phyloP scores from a whole-genome alignment of 1,140 invertebrate species.

The Anadara kagoshimensis region DNA sequence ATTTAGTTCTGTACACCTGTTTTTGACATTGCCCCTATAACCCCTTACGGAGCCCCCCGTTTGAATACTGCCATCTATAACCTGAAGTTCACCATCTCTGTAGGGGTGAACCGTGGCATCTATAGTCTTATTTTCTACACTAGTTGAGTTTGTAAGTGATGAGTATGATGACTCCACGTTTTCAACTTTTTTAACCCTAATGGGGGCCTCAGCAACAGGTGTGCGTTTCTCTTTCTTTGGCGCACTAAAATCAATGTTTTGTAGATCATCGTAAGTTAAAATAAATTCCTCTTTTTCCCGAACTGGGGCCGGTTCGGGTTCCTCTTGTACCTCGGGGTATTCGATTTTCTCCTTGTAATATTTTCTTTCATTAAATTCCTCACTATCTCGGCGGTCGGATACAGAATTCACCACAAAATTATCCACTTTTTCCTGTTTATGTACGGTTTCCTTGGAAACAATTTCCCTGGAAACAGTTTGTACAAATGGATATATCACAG shows the following conservation, averaged over 20 bases:
- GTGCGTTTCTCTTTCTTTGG: slow-evolving; percentile 30
- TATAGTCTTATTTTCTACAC: background rate
- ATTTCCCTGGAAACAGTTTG: background rate
- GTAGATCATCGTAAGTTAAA: slow-evolving; percentile 60
- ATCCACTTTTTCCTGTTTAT: background rate
- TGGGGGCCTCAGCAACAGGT: background rate
- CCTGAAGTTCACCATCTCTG: background rate
- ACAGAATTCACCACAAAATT: background rate
- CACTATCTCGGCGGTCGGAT: background rate
- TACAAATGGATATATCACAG: slow-evolving; percentile 42
- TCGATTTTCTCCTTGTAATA: too few relatives aligned
- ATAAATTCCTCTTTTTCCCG: slow-evolving; percentile 71
- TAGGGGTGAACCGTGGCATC: slow-evolving; percentile 8
- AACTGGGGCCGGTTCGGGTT: slow-evolving; percentile 40
- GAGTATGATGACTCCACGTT: background rate
- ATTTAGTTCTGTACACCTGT: slow-evolving; percentile 48
- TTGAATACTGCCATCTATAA: slow-evolving; percentile 11
- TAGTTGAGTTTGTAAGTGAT: background rate
- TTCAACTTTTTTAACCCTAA: slow-evolving; percentile 1
- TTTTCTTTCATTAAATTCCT: too few relatives aligned
- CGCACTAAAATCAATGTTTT: slow-evolving; percentile 57
- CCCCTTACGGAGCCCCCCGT: slow-evolving; percentile 8
- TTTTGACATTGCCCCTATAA: slow-evolving; percentile 32
- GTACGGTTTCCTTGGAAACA: background rate
- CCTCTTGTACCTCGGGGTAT: background rate